Conservation (phyloP, 1,140 invertebrate genomes). For the Calycopis cecrops region DNA sequence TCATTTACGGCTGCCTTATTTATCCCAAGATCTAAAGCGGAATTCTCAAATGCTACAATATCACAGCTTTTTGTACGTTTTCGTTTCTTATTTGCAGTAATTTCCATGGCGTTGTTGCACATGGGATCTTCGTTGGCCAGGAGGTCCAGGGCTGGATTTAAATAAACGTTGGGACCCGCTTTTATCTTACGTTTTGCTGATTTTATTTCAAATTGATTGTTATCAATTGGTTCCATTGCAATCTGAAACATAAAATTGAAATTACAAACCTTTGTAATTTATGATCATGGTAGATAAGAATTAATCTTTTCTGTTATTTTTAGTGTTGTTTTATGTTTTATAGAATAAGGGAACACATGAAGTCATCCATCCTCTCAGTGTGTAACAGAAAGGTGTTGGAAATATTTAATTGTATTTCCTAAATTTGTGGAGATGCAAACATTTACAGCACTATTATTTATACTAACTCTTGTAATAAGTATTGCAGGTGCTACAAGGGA, state of each 20-base stretch:
- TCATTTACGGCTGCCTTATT: slow-evolving; percentile 58
- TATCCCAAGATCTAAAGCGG: slow-evolving; percentile 59
- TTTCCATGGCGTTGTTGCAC: slow-evolving; percentile 71
- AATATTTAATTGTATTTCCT: no score
- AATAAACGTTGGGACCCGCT: slow-evolving; percentile 56
- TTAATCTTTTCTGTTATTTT: no score
- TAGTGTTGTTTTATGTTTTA: no score
- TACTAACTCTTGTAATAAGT: no score
- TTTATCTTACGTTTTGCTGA: slow-evolving; percentile 56
- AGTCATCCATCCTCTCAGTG: no score
- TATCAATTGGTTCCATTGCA: slow-evolving; percentile 61
- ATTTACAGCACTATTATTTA: no score
- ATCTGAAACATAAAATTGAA: slow-evolving; percentile 30
- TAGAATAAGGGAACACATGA: no score
- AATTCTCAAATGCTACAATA: slow-evolving; percentile 61
- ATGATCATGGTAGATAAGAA: no score
- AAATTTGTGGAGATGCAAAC: no score
- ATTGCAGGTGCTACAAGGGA: no score
- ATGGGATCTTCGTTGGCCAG: slow-evolving; percentile 67
- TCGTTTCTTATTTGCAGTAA: slow-evolving; percentile 57
- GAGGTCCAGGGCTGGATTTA: slow-evolving; percentile 66
- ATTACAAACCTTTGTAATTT: no score
- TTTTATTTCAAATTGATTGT: slow-evolving; percentile 69
- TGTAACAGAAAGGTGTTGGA: no score
- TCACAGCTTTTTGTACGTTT: slow-evolving; percentile 59